phyloP scores from a whole-genome alignment of 1,140 invertebrate species.

The Drosophila gunungcola region DNA sequence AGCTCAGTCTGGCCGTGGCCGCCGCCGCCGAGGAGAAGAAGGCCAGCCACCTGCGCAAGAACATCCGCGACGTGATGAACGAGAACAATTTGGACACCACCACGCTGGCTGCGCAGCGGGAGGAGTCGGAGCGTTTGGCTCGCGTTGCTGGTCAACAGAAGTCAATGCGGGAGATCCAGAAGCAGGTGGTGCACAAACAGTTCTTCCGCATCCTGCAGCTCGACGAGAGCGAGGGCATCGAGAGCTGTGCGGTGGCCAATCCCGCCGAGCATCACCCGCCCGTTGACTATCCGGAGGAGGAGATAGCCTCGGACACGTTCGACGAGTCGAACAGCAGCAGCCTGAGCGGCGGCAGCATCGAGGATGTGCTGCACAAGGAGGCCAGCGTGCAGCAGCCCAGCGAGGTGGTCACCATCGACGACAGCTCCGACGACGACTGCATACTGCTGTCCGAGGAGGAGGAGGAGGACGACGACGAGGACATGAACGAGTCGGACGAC shows the following conservation, averaged over 20 bases:
- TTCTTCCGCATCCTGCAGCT: slow-evolving; percentile 86
- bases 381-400: slow-evolving; percentile 50
- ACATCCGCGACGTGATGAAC: slow-evolving; percentile 96
- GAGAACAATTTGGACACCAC: slow-evolving; percentile 96
- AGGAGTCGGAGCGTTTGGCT: slow-evolving; percentile 94
- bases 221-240: slow-evolving; percentile 59
- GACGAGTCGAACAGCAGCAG: slow-evolving; percentile 68
- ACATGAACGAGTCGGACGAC: slow-evolving; percentile 87
- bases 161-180: slow-evolving; percentile 89
- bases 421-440: slow-evolving; percentile 90
- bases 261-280: slow-evolving; percentile 27
- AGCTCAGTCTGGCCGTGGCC: slow-evolving; percentile 39
- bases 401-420: slow-evolving; percentile 88
- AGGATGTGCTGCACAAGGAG: slow-evolving; percentile 83
- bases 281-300: slow-evolving; percentile 61
- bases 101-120: slow-evolving; percentile 95
- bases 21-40: slow-evolving; percentile 86
- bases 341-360: slow-evolving; percentile 69
- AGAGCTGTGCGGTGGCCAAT: slow-evolving; percentile 37
- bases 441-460: slow-evolving; percentile 90
- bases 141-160: slow-evolving; percentile 94
- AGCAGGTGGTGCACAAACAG: slow-evolving; percentile 80
- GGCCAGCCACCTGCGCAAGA: slow-evolving; percentile 90
- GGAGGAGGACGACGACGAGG: slow-evolving; percentile 85
- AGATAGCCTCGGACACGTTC: slow-evolving; percentile 65